Evolutionary conservation across 2,797 vertebrate species (phyloP).

Genomic region (Gallinago stenura): DNA sequence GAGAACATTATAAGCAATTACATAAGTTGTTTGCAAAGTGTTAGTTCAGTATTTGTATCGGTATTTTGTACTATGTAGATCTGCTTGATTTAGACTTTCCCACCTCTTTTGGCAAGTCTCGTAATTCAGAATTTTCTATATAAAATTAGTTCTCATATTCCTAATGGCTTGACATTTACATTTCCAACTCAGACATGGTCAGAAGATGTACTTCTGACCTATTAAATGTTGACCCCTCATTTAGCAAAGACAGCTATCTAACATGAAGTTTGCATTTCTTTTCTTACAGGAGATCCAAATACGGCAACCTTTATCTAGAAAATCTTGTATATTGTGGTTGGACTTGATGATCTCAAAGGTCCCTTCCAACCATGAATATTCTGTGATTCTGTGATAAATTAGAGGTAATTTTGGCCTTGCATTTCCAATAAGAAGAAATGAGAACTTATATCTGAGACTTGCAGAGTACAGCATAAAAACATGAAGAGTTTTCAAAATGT

Average conservation of each 20-base stretch:
- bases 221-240: neutral
- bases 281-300: neutral
- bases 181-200: neutral
- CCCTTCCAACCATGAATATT: too few relatives aligned
- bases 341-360: too few relatives aligned
- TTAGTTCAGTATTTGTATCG: neutral
- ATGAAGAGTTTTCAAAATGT: neutral
- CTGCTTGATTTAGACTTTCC: neutral
- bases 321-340: neutral
- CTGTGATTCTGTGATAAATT: neutral
- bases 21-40: neutral
- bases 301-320: fast-evolving
- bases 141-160: neutral
- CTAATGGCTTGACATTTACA: neutral
- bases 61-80: neutral
- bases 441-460: neutral
- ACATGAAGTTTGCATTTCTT: neutral
- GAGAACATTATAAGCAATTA: neutral
- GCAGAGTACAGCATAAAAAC: neutral
- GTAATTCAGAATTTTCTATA: neutral
- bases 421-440: neutral
- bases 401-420: neutral
- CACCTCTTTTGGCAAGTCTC: neutral
- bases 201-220: neutral
- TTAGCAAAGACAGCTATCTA: neutral